phyloP scores from a whole-genome alignment of 2,888 invertebrate genomes.

The Pterostichus madidus region DNA sequence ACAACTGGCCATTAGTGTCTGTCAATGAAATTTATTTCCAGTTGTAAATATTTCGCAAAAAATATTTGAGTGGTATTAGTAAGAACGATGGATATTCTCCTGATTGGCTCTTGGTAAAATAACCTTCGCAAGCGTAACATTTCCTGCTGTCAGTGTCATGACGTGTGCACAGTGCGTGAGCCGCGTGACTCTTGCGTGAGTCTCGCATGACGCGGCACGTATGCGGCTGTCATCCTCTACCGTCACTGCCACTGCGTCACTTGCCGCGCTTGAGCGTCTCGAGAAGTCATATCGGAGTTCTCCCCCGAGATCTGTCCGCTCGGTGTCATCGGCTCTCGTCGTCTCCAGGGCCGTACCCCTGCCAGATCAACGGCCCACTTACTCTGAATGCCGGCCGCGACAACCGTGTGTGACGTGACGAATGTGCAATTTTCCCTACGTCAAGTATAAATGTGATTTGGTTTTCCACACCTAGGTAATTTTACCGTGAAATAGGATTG shows the following conservation, averaged over 20 bases:
- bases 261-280: no score
- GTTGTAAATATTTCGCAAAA: no score
- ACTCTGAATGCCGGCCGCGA: not conserved
- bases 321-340: slow-evolving; percentile 7
- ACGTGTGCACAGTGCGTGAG: not conserved
- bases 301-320: slow-evolving; percentile 24
- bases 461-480: not conserved
- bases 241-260: not conserved
- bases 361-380: slow-evolving; percentile 1
- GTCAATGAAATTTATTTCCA: no score
- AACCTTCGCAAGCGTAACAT: no score
- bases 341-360: slow-evolving; percentile 3
- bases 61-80: no score
- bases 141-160: not conserved
- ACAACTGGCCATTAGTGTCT: no score
- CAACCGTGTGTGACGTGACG: slow-evolving; percentile 14
- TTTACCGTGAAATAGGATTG: slow-evolving; percentile 18
- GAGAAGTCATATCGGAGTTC: slow-evolving; percentile 21
- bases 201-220: slow-evolving; percentile 16
- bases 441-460: not conserved
- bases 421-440: slow-evolving; percentile 20
- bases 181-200: not conserved
- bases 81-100: no score
- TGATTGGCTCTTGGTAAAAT: no score
- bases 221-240: slow-evolving; percentile 24